Base-by-base conservation (phyloP, 2,797 vertebrate genomes). In the Myotis myotis region DNA sequence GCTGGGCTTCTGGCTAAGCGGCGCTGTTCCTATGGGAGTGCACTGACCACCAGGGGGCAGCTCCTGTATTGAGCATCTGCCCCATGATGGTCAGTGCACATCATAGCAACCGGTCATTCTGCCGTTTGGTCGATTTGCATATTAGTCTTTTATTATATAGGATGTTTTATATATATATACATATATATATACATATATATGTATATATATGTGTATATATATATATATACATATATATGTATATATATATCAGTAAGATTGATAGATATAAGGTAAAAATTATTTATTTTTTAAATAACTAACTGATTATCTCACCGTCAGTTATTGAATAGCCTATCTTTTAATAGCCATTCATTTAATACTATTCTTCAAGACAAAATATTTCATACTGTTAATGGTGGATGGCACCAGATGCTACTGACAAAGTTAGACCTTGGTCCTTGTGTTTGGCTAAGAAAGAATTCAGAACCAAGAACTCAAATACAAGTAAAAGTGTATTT, bases 231-330 rank as follows among this genome's bases (percentile, higher is more conserved):
- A 36, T 36, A 36, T 36, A 36, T 36, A 38, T 38, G 5, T 5
- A 36, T 36, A 36, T 36, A 36, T 53, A 53, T 53, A 20, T 47
- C 44, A 12, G 13, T 49, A 49, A 49, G 47, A 68, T 57, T 0
- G 12, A 62, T 41, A 41, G 7, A 41, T 41, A 25, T 23, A 71
- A 44, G 19, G 38, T 72, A 76, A 89, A 66, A 53, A 64, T 70
- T 12, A 28, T 60, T 80, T 83, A 83, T 13, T 79, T 92, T 87
- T 55, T 51, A 90, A 75, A 78, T 94, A 85, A 71, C 25, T 82
- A 57, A 64, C 25, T 22, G 55, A 55, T 83, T 60, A 12, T 60
- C 41, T 94, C n/a, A 57, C 0, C 33, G 68, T 85, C 38, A 74
- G 10, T 62, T 13, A 44, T 25, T 70, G 22, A 85, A 53, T 53